phyloP scores from a whole-genome alignment of 2,797 vertebrate genomes.

The Syngnathus acus region DNA sequence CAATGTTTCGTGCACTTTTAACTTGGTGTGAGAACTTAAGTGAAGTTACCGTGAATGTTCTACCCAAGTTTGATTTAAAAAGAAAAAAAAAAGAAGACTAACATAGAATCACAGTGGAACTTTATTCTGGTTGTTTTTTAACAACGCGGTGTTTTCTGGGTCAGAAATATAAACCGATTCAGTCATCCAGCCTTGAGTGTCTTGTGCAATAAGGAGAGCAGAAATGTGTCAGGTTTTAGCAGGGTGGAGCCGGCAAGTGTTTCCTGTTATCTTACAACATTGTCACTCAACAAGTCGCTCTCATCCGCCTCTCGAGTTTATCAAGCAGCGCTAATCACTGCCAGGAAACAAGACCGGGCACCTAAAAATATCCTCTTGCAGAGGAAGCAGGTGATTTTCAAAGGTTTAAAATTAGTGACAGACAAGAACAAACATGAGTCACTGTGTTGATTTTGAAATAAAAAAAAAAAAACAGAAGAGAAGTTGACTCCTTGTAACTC shows the following conservation, averaged over 20 bases:
- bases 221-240: slow-evolving; percentile 17
- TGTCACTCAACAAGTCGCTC: slow-evolving; percentile 8
- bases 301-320: slow-evolving; percentile 20
- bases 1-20: neutral
- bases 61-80: too few relatives aligned
- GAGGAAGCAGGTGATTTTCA: slow-evolving; percentile 33
- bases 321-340: slow-evolving; percentile 17
- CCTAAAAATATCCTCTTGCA: slow-evolving; percentile 21
- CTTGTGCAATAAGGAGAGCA: slow-evolving; percentile 13
- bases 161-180: neutral
- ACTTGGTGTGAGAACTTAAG: neutral
- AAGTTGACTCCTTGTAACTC: neutral
- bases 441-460: neutral
- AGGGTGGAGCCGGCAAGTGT: slow-evolving; percentile 39
- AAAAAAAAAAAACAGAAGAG: neutral
- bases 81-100: neutral
- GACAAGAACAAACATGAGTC: neutral
- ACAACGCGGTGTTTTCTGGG: neutral
- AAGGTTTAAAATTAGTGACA: neutral
- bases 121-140: neutral
- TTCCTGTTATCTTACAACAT: slow-evolving; percentile 46
- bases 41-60: neutral
- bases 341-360: neutral
- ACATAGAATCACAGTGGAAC: too few relatives aligned
- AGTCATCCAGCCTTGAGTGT: neutral